Percentiles rank a stretch among this genome's conserved stretches.
Conservation (phyloP, 2,888 invertebrate genomes). For the Hartigia nigra region DNA sequence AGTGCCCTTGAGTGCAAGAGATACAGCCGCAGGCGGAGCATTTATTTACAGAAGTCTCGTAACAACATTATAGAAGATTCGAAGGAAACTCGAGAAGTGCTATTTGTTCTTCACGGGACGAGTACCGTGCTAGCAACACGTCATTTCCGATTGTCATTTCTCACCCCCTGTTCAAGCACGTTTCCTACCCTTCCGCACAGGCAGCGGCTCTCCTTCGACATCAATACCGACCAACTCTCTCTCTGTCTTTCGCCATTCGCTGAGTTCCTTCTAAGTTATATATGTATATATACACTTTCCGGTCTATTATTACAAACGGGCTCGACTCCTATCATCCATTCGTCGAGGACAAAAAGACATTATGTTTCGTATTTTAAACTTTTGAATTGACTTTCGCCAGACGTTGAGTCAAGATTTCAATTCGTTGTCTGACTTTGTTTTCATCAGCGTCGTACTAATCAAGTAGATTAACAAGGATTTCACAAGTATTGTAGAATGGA, state of each 20-base stretch:
- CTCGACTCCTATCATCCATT: conserved; percentile 32
- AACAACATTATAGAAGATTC: conserved; percentile 15
- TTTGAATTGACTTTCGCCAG: conserved; percentile 32
- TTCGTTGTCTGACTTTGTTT: background rate
- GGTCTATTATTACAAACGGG: conserved; percentile 36
- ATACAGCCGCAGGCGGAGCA: background rate
- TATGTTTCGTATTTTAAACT: conserved; percentile 44
- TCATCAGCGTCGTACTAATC: background rate
- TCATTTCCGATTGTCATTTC: conserved; percentile 58
- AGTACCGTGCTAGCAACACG: conserved; percentile 31
- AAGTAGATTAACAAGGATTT: background rate
- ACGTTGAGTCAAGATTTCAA: background rate
- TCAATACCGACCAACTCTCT: background rate
- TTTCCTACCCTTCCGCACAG: conserved; percentile 1
- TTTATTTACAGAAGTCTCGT: conserved; percentile 18
- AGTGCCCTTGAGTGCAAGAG: background rate
- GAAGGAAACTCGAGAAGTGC: background rate
- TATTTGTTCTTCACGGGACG: conserved; percentile 16
- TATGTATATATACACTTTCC: conserved; percentile 28
- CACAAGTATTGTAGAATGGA: background rate
- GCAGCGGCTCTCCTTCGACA: conserved; percentile 1
- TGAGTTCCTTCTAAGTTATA: conserved; percentile 27
- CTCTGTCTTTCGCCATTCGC: conserved; percentile 9
- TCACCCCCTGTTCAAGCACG: conserved; percentile 31
- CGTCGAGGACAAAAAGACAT: conserved; percentile 15